These are phyloP conservation scores for Patella depressa DNA, from an alignment of 2,888 invertebrate species.

Conservation along the genomic window DNA sequence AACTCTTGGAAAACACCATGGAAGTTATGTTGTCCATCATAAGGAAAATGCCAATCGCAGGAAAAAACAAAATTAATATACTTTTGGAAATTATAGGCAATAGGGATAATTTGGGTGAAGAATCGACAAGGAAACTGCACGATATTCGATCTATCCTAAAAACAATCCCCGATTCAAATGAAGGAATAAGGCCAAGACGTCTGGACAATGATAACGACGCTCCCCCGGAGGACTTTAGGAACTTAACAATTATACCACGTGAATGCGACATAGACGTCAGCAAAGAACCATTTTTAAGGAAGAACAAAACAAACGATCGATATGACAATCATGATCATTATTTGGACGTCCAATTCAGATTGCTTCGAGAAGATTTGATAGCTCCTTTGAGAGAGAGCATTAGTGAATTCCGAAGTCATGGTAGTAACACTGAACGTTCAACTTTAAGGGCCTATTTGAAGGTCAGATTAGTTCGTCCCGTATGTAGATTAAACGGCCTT, in stretches of 20 bases:
- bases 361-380: constrained; percentile 85
- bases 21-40: neutral
- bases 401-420: constrained; percentile 71
- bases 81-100: neutral
- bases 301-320: constrained; percentile 77
- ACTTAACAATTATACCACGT: constrained; percentile 62
- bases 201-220: constrained; percentile 24
- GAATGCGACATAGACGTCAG: constrained; percentile 60
- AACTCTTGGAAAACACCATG: neutral
- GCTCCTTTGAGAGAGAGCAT: constrained; percentile 81
- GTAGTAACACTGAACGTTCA: constrained; percentile 5
- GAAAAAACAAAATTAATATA: neutral
- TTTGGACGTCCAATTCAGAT: constrained; percentile 81
- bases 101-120: neutral
- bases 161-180: too few relatives aligned
- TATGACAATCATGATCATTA: constrained; percentile 80
- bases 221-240: constrained; percentile 72
- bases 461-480: constrained; percentile 45
- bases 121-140: neutral
- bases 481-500: constrained; percentile 44
- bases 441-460: constrained; percentile 48
- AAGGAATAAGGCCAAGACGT: neutral
- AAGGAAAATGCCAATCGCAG: neutral
- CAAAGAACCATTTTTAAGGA: constrained; percentile 72
- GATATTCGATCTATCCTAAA: neutral